These are phyloP conservation scores for Anoplolepis gracilipes DNA, from an alignment of 1,140 invertebrate genomes.

Conservation along the genomic window DNA sequence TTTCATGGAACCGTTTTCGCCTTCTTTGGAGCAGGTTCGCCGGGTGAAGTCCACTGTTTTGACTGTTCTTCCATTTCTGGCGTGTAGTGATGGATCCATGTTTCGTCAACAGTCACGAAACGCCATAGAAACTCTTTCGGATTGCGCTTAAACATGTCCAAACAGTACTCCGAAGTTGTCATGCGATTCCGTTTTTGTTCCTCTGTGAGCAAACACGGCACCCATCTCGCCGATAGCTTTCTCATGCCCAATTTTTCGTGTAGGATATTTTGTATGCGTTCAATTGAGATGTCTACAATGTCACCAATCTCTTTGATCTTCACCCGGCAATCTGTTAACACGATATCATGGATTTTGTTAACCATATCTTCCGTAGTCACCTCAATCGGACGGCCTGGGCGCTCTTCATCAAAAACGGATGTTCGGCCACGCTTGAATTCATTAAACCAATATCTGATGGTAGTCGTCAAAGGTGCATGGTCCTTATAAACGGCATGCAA, in stretches of 20 bases:
- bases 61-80: slow-evolving; percentile 56
- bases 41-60: slow-evolving; percentile 54
- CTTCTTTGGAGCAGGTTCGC: slow-evolving; percentile 64
- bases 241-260: not conserved
- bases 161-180: not conserved
- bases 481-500: slow-evolving; percentile 1
- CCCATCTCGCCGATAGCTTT: slow-evolving; percentile 17
- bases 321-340: slow-evolving; percentile 35
- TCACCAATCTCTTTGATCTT: slow-evolving; percentile 71
- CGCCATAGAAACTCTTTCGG: slow-evolving; percentile 51
- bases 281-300: slow-evolving; percentile 53
- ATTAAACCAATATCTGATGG: not conserved
- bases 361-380: slow-evolving; percentile 13
- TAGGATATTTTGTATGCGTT: slow-evolving; percentile 16
- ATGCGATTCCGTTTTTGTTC: not conserved
- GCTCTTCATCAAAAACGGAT: not conserved
- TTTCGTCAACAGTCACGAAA: slow-evolving; percentile 65
- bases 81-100: slow-evolving; percentile 56
- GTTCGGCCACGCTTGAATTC: slow-evolving; percentile 4
- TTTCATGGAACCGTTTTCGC: slow-evolving; percentile 74
- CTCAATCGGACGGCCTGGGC: not conserved
- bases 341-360: slow-evolving; percentile 56
- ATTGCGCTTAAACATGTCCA: slow-evolving; percentile 39
- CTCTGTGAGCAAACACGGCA: not conserved
- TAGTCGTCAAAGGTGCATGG: not conserved